Evolutionary conservation across 1,140 invertebrate genomes (phyloP).

Genomic region (Lepidostoma basale): DNA sequence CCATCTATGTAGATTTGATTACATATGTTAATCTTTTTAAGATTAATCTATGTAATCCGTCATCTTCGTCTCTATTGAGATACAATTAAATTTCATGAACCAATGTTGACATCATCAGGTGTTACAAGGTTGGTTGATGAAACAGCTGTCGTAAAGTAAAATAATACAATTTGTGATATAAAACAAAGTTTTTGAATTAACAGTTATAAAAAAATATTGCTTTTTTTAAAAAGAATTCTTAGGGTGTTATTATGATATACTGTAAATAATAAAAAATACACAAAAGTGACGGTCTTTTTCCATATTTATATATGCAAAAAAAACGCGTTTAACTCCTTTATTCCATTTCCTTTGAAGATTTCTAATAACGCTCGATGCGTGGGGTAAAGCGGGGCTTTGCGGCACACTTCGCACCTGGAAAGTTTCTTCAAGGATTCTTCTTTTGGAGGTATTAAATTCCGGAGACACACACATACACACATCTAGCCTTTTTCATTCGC

Average conservation of each 20-base stretch:
- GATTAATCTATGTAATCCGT: no score
- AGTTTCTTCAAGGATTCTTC: slow-evolving; percentile 33
- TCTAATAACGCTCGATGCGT: slow-evolving; percentile 41
- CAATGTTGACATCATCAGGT: no score
- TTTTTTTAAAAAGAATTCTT: no score
- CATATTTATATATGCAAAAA: slow-evolving; percentile 3
- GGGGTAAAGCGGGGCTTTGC: slow-evolving; percentile 30
- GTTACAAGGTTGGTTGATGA: no score
- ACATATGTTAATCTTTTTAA: no score
- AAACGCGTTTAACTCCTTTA: slow-evolving; percentile 14
- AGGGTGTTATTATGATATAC: slow-evolving; percentile 48
- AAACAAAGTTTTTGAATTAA: no score
- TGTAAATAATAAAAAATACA: slow-evolving; percentile 42
- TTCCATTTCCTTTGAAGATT: slow-evolving; percentile 31
- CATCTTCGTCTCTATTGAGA: no score
- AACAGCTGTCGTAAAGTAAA: no score
- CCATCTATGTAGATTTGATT: no score
- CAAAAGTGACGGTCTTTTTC: slow-evolving; percentile 52
- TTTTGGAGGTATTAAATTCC: slow-evolving; percentile 25
- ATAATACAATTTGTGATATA: no score
- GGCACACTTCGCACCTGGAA: slow-evolving; percentile 27
- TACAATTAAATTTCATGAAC: no score
- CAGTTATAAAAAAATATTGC: no score
- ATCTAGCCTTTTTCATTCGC: slow-evolving; percentile 55
- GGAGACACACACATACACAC: slow-evolving; percentile 31